Evolutionary conservation across 2,888 invertebrate species (phyloP).

Genomic region (Tridacna gigas): DNA sequence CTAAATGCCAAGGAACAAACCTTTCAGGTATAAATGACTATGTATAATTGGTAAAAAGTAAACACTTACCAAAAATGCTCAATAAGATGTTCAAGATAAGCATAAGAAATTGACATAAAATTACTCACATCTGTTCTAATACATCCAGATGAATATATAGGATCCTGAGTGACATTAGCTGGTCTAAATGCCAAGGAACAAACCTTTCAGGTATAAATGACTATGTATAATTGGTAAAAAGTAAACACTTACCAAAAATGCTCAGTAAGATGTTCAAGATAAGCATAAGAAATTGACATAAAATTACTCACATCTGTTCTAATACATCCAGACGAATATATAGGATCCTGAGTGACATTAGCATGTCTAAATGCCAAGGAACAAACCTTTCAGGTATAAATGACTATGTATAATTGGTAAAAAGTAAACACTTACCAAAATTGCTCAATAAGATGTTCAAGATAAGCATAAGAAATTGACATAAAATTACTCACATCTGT

Average conservation of each 20-base stretch:
- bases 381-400: neutral
- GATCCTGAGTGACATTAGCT: constrained; percentile 10
- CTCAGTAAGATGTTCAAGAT: too few relatives aligned
- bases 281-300: too few relatives aligned
- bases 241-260: too few relatives aligned
- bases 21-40: neutral
- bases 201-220: neutral
- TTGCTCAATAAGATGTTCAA: too few relatives aligned
- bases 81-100: too few relatives aligned
- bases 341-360: constrained; percentile 6
- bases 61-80: too few relatives aligned
- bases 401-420: too few relatives aligned
- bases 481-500: neutral
- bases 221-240: too few relatives aligned
- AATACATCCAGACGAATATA: constrained; percentile 20
- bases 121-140: constrained; percentile 7
- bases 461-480: too few relatives aligned
- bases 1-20: neutral
- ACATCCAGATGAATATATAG: constrained; percentile 16
- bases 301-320: constrained; percentile 4
- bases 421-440: too few relatives aligned
- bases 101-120: too few relatives aligned
- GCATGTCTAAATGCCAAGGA: neutral
- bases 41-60: too few relatives aligned
- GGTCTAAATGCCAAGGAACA: neutral